Evolutionary conservation across 2,797 vertebrate species (phyloP), one percentile per base, ranked within the genome.

Genomic region (Vireo griseus): DNA sequence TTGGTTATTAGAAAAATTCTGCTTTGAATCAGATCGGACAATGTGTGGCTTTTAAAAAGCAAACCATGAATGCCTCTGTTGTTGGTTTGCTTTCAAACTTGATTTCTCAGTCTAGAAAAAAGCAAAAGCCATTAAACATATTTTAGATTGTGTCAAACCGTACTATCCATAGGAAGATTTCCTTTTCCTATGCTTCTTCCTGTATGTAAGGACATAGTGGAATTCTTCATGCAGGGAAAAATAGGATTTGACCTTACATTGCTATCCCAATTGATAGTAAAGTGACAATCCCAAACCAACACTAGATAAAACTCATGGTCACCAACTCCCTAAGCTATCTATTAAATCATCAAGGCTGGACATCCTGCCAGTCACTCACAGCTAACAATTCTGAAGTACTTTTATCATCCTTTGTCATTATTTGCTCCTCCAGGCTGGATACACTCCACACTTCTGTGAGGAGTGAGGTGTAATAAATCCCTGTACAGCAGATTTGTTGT

Each of bases 11-110:
- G 65, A 93, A 90, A 79, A 96, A 86, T 66, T 86, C 71, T 85
- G 71, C 55, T 90, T 71, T 84, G 79, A 93, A 73, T 93, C 85
- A 88, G 80, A 92, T n/a, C 59, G 37, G 88, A 95, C 86, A 94
- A 93, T 90, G 71, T 67, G 80, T 85, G 86, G 83, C 83, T 90
- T 91, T 91, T 11, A 13, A 44, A 85, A 87, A 86, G 74, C 77
- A 73, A 68, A 66, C 29, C 10, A 61, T 45, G 12, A 90, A 88
- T 72, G 82, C 69, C 44, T 86, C 83, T 87, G 48, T 76, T 95
- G 79, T 84, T 90, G 63, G 24, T 84, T 95, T 92, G 59, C 63
- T 95, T 93, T 93, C 86, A 59, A 86, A 88, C 58, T 69, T 90
- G 33, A 73, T 84, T 88, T 92, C 71, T 87, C 63, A 67, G 74